Conservation (phyloP, 1,140 invertebrate species). For the Potamilus streckersoni region DNA sequence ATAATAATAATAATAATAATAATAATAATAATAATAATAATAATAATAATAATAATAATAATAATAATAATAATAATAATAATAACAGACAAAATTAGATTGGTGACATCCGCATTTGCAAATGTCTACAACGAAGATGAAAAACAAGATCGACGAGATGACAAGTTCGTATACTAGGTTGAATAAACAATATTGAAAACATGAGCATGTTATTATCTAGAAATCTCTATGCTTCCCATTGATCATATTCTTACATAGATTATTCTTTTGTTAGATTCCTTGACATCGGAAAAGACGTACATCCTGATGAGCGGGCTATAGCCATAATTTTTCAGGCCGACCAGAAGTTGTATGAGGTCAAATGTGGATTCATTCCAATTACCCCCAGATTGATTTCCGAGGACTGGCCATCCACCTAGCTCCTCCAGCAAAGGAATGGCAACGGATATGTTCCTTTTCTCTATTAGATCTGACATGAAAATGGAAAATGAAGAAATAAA, state of each 20-base stretch:
- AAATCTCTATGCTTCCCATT: too few relatives aligned
- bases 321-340: conserved; percentile 31
- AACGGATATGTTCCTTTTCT: conserved; percentile 34
- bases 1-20: too few relatives aligned
- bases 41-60: too few relatives aligned
- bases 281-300: conserved; percentile 70
- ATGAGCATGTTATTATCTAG: too few relatives aligned
- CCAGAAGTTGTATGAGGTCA: conserved; percentile 24
- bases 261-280: conserved; percentile 85
- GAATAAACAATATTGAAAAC: too few relatives aligned
- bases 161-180: too few relatives aligned
- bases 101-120: too few relatives aligned
- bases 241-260: conserved; percentile 75
- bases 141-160: too few relatives aligned
- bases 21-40: too few relatives aligned
- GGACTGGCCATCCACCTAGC: conserved; percentile 54
- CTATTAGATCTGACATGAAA: conserved; percentile 36
- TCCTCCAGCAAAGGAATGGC: conserved; percentile 34
- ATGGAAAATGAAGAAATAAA: background rate
- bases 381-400: conserved; percentile 36
- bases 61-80: too few relatives aligned
- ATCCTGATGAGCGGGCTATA: conserved; percentile 33
- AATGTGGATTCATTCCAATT: conserved; percentile 26
- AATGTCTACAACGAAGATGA: too few relatives aligned
- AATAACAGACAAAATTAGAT: too few relatives aligned